Evolutionary conservation across 92 coral and sea anemone genomes (phyloP).

Genomic region (Muricea muricata): DNA sequence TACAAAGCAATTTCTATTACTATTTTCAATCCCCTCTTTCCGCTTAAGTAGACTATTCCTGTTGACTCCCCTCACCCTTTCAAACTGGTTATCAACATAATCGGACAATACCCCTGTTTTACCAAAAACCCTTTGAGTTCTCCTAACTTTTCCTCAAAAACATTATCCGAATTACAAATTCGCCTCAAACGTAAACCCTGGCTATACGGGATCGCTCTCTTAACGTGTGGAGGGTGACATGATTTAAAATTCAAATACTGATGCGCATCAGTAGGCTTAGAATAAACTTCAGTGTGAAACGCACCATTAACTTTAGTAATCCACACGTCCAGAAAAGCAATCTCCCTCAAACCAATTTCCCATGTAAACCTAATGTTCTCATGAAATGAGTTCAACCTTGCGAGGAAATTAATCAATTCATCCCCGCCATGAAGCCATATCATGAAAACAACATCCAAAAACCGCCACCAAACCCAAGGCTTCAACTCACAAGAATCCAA

Average conservation of each 20-base stretch:
- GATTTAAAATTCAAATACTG: slow-evolving; percentile 49
- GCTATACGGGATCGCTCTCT: slow-evolving; percentile 57
- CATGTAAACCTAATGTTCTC: slow-evolving; percentile 45
- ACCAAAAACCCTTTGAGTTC: slow-evolving; percentile 12
- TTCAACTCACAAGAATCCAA: neutral
- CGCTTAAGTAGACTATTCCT: too few species aligned
- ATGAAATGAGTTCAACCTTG: slow-evolving; percentile 46
- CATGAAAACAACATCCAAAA: slow-evolving; percentile 34
- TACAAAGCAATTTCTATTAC: too few species aligned
- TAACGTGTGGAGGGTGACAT: slow-evolving; percentile 47
- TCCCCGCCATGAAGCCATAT: slow-evolving; percentile 46
- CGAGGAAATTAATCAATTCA: slow-evolving; percentile 10
- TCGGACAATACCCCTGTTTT: slow-evolving; percentile 15
- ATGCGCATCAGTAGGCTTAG: slow-evolving; percentile 54
- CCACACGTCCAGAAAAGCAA: slow-evolving; percentile 50
- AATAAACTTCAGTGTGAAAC: slow-evolving; percentile 26
- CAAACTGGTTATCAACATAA: neutral
- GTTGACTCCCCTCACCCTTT: too few species aligned
- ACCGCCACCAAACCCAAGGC: neutral
- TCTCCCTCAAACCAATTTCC: slow-evolving; percentile 3
- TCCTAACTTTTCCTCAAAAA: slow-evolving; percentile 3
- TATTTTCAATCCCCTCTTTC: too few species aligned
- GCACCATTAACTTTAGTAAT: slow-evolving; percentile 23
- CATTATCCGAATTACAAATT: neutral
- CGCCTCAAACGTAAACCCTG: too few species aligned